Conservation (phyloP, 2,797 vertebrate species). For the Pristis pectinata region DNA sequence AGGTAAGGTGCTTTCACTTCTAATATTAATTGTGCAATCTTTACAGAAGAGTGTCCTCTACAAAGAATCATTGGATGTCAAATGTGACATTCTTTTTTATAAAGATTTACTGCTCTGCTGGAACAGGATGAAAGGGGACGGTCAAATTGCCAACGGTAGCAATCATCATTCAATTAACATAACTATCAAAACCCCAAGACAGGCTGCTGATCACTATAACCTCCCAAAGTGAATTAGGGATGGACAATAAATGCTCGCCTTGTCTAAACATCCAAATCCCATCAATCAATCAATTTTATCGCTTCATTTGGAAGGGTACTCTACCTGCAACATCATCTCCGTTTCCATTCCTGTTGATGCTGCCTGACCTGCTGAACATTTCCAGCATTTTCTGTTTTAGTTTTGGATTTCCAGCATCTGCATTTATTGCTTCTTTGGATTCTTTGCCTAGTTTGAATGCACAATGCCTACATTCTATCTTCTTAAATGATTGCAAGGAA, state of each 20-base stretch:
- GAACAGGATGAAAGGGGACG: background rate
- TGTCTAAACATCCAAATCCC: no score
- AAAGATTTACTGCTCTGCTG: background rate
- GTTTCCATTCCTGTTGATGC: no score
- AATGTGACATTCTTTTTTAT: background rate
- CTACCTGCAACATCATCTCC: no score
- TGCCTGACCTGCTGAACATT: no score
- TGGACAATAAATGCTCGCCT: background rate
- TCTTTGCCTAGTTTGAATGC: background rate
- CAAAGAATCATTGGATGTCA: background rate
- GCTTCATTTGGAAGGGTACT: no score
- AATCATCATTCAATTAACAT: background rate
- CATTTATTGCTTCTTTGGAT: background rate
- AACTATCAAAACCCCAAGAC: background rate
- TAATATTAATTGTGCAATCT: slow-evolving; percentile 4
- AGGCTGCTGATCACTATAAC: no score
- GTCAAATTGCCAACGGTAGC: background rate
- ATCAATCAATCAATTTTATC: no score
- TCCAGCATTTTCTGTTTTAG: no score
- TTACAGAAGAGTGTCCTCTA: background rate
- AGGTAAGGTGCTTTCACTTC: background rate
- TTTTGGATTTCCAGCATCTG: no score
- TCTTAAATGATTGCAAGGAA: background rate
- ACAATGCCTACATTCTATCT: background rate
- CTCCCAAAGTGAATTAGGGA: no score